Conservation (phyloP, 2,113 vertebrate species). For the Fregetta grallaria region DNA sequence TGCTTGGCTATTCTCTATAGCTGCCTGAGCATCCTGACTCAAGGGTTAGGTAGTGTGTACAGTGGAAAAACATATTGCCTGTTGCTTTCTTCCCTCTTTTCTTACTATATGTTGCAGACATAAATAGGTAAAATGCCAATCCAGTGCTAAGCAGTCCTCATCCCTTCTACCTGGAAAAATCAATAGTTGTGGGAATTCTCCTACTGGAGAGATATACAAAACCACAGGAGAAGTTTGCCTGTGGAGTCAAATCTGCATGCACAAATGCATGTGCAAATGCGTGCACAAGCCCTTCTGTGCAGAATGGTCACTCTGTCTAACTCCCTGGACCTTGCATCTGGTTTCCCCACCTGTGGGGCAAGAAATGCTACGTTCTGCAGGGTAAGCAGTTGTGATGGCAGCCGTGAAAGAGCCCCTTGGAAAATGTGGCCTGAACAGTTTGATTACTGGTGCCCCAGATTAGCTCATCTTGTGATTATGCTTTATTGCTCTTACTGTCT, state of each 20-base stretch:
- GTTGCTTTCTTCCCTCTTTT: background rate
- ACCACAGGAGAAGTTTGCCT: background rate
- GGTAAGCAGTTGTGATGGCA: background rate
- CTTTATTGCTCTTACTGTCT: background rate
- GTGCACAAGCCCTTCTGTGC: background rate
- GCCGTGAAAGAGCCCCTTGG: background rate
- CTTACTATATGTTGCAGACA: background rate
- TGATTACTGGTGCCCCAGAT: background rate
- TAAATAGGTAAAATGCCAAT: background rate
- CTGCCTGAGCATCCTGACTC: background rate
- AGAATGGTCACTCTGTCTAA: background rate
- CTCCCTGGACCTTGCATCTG: background rate
- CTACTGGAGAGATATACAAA: background rate
- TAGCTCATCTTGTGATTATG: background rate
- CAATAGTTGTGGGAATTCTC: background rate
- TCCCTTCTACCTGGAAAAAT: background rate
- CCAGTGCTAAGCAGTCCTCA: background rate
- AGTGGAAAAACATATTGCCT: background rate
- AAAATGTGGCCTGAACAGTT: background rate
- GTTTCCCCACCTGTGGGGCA: background rate
- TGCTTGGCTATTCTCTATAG: background rate
- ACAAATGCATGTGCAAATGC: background rate
- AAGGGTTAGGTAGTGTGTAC: background rate
- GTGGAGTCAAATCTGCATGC: background rate
- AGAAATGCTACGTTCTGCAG: background rate